A percentile compares a stretch with the other conserved stretches of the same genome.
phyloP scores from a whole-genome alignment of 2,113 vertebrate species.

The Lipotes vexillifer region DNA sequence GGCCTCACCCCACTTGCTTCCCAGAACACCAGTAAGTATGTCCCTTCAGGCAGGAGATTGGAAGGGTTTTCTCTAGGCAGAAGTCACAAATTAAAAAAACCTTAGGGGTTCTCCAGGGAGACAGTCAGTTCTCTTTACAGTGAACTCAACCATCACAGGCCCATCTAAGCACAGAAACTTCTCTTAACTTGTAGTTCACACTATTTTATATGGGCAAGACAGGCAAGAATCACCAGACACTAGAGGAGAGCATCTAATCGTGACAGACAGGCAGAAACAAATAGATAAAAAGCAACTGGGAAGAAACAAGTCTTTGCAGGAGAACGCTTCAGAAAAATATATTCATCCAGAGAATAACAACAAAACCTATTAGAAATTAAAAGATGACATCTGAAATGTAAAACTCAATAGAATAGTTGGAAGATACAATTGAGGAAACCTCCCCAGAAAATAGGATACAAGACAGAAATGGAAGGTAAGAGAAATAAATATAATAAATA shows the following conservation, averaged over 20 bases:
- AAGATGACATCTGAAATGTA: neutral
- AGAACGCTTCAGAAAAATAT: neutral
- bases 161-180: neutral
- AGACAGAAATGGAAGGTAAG: neutral
- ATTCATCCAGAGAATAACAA: neutral
- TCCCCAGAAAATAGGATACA: neutral
- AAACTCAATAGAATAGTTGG: neutral
- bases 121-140: neutral
- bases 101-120: neutral
- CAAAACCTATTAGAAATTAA: neutral
- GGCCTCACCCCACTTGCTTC: neutral
- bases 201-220: neutral
- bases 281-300: neutral
- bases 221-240: neutral
- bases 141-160: neutral
- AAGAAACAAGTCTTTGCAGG: neutral
- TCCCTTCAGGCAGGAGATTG: neutral
- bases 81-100: neutral
- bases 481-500: neutral
- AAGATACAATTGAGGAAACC: neutral
- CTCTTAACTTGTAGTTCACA: neutral
- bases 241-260: neutral
- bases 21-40: neutral
- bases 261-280: neutral
- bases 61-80: neutral